Conservation (phyloP, 2,888 invertebrate species). For the Troides oblongomaculatus region DNA sequence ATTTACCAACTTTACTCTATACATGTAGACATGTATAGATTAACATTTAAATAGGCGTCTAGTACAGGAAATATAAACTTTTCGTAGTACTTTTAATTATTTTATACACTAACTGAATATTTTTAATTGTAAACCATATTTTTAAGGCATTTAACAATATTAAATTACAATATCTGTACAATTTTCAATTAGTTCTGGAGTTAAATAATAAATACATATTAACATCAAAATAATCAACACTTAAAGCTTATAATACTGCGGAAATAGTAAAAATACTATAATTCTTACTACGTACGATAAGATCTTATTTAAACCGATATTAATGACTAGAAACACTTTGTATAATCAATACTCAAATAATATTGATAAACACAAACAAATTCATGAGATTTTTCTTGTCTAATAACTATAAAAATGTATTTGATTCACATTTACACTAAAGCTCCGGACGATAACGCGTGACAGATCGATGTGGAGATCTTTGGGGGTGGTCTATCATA, state of each 20-base stretch:
- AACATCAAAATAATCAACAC: background rate
- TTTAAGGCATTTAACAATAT: background rate
- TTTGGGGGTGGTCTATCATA: too few species aligned
- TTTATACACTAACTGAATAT: background rate
- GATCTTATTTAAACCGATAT: background rate
- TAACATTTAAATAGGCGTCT: constrained; percentile 42
- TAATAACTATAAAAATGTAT: too few species aligned
- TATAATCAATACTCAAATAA: too few species aligned
- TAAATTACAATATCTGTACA: background rate
- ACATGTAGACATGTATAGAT: too few species aligned
- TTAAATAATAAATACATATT: background rate
- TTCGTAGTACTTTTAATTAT: constrained; percentile 4
- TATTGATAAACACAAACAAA: too few species aligned
- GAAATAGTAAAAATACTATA: background rate
- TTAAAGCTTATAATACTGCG: background rate
- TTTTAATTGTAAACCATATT: background rate
- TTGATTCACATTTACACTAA: too few species aligned
- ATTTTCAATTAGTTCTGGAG: background rate
- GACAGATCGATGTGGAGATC: too few species aligned
- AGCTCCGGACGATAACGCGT: too few species aligned
- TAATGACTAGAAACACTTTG: background rate
- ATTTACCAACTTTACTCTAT: background rate
- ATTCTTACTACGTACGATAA: background rate
- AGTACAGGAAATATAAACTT: constrained; percentile 19
- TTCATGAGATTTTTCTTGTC: too few species aligned